Base-by-base conservation (phyloP, 2,113 vertebrate genomes). In the Beaufortia kweichowensis region DNA sequence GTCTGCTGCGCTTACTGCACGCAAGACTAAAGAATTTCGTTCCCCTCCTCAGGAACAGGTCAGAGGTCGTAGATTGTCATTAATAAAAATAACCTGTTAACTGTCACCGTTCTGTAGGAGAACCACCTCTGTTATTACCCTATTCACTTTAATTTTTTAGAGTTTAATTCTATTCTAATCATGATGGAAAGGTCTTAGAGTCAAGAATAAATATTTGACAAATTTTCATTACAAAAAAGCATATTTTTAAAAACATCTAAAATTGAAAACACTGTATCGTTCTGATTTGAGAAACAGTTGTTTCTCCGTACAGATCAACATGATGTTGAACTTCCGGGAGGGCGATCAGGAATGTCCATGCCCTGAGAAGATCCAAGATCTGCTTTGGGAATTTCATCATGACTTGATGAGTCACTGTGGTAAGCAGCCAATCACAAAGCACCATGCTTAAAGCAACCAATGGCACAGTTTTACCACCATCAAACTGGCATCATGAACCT, bases 41-140 rank as follows among this genome's bases (percentile, higher is more conserved):
- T 96, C 95, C 9, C 95, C 95, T 12, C 95, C 95, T 9, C 94
- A 97, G 84, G 96, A 99, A 75, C 97, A 99, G 95, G 97, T 99
- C 82, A 70, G 46, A 73, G 23, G 2, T 55, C 33, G 23, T n/a
- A 28, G 29, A 5, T 24, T 23, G 26, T 64, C 29, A 46, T 46
- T 3, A 46, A 46, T 17, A 46, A 14, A 17, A 9, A 39, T 11
- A n/a, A n/a, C n/a, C n/a, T n/a, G n/a, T n/a, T n/a, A n/a, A n/a
- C n/a, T n/a, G n/a, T n/a, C n/a, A n/a, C n/a, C n/a, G n/a, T n/a
- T n/a, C n/a, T n/a, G n/a, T n/a, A n/a, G n/a, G n/a, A n/a, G n/a
- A n/a, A n/a, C n/a, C n/a, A n/a, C n/a, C n/a, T n/a, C n/a, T n/a
- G n/a, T n/a, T n/a, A n/a, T n/a, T n/a, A n/a, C n/a, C n/a, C n/a